Percentiles rank a stretch among this genome's conserved stretches.
These are phyloP conservation scores for Zoanthus sociatus DNA, from an alignment of 92 coral and sea anemone genomes.

Conservation along the genomic window DNA sequence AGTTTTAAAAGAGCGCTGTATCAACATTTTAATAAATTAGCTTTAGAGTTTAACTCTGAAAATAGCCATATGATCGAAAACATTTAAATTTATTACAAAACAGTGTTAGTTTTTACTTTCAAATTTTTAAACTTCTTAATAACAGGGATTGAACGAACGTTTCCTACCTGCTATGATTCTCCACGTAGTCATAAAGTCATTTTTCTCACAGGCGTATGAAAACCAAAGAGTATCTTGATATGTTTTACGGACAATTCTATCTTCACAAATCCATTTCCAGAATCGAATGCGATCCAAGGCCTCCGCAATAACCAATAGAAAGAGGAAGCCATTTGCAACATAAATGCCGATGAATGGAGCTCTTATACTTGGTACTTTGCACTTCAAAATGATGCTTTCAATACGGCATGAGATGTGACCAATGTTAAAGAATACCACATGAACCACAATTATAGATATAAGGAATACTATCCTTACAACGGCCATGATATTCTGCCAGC, in stretches of 20 bases:
- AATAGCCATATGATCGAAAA: no score
- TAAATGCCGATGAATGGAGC: conserved; percentile 10
- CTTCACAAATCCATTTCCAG: conserved; percentile 17
- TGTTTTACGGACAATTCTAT: not conserved
- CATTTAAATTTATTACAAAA: no score
- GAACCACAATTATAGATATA: not conserved
- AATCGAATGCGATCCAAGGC: conserved; percentile 6
- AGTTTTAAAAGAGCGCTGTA: no score
- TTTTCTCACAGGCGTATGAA: conserved; percentile 30
- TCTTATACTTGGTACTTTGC: not conserved
- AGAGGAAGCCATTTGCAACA: not conserved
- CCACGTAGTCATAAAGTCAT: not conserved
- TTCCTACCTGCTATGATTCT: conserved; percentile 17
- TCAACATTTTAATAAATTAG: no score
- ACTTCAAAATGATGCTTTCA: not conserved
- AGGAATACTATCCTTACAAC: not conserved
- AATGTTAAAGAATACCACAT: not conserved
- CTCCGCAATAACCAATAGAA: not conserved
- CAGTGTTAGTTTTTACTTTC: no score
- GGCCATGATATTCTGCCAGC: not conserved
- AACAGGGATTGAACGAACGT: no score
- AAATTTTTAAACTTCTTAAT: no score
- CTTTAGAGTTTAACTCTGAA: no score
- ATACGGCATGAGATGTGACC: conserved; percentile 10
- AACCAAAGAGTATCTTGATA: conserved; percentile 26